These are phyloP conservation scores for Didymodactylos carnosus DNA, from an alignment of 2,888 invertebrate species.

Conservation along the genomic window DNA sequence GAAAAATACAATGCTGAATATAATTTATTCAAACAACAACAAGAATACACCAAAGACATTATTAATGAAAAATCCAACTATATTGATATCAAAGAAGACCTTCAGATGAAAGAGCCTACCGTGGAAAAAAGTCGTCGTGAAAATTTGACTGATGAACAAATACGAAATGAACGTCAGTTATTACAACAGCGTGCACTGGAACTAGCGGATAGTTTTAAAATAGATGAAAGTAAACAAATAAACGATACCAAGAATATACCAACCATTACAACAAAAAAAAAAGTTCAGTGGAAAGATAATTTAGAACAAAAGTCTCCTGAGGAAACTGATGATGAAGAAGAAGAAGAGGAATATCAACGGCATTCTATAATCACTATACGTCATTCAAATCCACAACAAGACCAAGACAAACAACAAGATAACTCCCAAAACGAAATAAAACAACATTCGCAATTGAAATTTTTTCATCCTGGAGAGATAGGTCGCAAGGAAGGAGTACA, in stretches of 20 bases:
- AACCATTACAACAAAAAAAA: neutral
- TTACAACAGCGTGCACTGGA: slow-evolving; percentile 9
- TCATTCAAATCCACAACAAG: neutral
- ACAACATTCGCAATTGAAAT: neutral
- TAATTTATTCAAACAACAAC: neutral
- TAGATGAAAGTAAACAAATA: neutral
- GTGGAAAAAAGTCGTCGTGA: neutral
- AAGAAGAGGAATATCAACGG: neutral
- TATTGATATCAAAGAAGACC: slow-evolving; percentile 12
- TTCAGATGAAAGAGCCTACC: neutral
- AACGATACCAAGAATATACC: neutral
- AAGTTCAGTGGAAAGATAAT: neutral
- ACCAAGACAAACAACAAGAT: neutral
- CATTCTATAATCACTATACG: neutral
- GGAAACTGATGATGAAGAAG: neutral
- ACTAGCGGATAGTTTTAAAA: neutral
- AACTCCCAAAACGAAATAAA: neutral
- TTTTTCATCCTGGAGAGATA: slow-evolving; percentile 5
- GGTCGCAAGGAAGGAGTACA: neutral
- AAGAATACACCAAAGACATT: neutral
- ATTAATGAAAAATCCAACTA: slow-evolving; percentile 5
- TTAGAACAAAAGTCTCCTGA: neutral
- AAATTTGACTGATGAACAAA: slow-evolving; percentile 5
- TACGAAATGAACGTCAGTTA: neutral
- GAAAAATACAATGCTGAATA: slow-evolving; percentile 2